A percentile compares a stretch with the other conserved stretches of the same genome.
These are phyloP conservation scores for Heterohyrax brucei DNA, from an alignment of 2,797 vertebrate genomes.

Conservation along the genomic window DNA sequence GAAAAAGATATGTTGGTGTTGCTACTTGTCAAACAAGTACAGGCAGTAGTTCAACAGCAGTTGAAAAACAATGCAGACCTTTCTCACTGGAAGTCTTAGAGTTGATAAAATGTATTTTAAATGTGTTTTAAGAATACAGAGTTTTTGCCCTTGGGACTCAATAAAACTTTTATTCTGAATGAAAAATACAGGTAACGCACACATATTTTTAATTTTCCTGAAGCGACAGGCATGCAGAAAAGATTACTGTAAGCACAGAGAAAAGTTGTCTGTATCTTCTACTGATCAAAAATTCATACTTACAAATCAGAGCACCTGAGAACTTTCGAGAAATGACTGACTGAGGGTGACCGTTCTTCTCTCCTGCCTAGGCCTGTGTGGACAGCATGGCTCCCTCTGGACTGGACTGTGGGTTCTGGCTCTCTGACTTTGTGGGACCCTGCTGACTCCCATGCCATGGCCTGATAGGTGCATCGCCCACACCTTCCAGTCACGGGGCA, in stretches of 20 bases:
- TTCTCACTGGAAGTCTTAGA: conserved; percentile 42
- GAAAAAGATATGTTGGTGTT: conserved; percentile 39
- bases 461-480: not conserved
- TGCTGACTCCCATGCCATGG: not conserved
- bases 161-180: conserved; percentile 48
- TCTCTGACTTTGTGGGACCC: not conserved
- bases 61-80: conserved; percentile 2
- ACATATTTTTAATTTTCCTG: conserved; percentile 62
- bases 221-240: not conserved
- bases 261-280: conserved; percentile 15
- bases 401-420: not conserved
- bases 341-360: not conserved
- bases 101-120: conserved; percentile 10
- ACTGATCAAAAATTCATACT: conserved; percentile 2
- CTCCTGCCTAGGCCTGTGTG: not conserved
- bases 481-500: not conserved
- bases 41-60: not conserved
- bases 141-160: conserved; percentile 48
- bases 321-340: not conserved
- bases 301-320: conserved; percentile 22
- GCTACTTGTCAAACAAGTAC: conserved; percentile 21
- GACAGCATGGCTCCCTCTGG: not conserved
- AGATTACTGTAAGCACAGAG: not conserved
- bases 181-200: conserved; percentile 30
- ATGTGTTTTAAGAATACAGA: conserved; percentile 18